phyloP scores from a whole-genome alignment of 2,113 vertebrate species.

The Eptesicus fuscus region DNA sequence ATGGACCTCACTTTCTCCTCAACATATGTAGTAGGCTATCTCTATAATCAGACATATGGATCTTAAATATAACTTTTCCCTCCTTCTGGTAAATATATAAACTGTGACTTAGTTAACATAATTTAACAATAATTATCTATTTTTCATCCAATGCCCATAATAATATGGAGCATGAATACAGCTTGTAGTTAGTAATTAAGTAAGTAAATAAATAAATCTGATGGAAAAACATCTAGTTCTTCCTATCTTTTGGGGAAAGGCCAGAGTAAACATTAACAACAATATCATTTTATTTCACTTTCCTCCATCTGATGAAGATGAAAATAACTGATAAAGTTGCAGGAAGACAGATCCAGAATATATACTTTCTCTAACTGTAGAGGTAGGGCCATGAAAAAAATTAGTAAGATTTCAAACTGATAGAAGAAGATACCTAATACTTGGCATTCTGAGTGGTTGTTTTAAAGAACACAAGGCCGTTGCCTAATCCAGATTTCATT shows the following conservation, averaged over 20 bases:
- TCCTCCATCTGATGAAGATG: not conserved
- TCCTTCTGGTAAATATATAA: not conserved
- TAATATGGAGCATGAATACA: not conserved
- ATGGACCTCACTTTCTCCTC: not conserved
- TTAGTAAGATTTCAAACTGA: not conserved
- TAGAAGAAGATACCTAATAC: not conserved
- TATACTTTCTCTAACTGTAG: not conserved
- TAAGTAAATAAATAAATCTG: not conserved
- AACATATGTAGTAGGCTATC: not conserved
- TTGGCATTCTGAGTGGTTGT: not conserved
- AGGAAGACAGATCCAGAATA: not conserved
- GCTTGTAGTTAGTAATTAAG: not conserved
- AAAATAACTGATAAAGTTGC: not conserved
- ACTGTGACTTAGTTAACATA: conserved; percentile 18
- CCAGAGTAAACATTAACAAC: not conserved
- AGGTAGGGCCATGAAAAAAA: not conserved
- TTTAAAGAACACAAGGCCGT: not conserved
- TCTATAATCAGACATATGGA: not conserved
- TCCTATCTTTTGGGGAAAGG: not conserved
- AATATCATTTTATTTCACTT: not conserved
- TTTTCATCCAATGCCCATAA: not conserved
- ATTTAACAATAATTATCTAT: not conserved
- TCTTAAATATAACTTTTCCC: not conserved
- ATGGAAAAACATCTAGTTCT: not conserved
- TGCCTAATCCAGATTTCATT: not conserved